Evolutionary conservation across 2,888 invertebrate genomes (phyloP), one percentile per base, ranked within the genome.

Genomic region (Oxystoma pomonae): DNA sequence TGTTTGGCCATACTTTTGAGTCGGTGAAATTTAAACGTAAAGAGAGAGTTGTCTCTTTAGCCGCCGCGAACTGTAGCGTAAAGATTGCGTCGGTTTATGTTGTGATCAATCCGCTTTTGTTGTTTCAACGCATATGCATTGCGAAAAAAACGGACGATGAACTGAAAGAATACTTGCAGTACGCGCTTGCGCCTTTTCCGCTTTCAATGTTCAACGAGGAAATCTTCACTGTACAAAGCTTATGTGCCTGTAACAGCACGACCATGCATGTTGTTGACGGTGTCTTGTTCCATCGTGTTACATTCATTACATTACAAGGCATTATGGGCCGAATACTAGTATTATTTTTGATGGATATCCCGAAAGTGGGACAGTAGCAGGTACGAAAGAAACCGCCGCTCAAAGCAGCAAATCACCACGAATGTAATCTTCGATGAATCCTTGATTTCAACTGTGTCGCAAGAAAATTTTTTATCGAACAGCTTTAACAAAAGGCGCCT

Each of bases 151-250:
- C 49, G 16, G 22, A 61, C 16, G 58, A 22, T 50, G 12, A 55
- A 35, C 20, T 57, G 57, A 50, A 60, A 52, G 50, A 55, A 35
- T 59, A 65, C 19, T 55, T 59, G 20, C 19, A 61, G 22, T 59
- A 63, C 18, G 60, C 64, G 35, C 49, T 61, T 20, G 65, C 60
- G 52, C 49, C 60, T 22, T 64, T 49, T 56, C 64, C 64, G 50
- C 50, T 50, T 50, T 50, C 50, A 50, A 50, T 50, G 50, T 50
- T 50, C 50, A 50, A 12, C 50, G 50, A 50, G 50, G 50, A 50
- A 50, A 50, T 50, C 50, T 50, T 50, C 50, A 50, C 50, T 50
- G 50, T 50, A 50, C 50, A 50, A 50, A 50, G 50, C 50, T 50
- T 50, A 50, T 50, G 50, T 50, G 50, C 50, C 50, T n/a, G 50